These are phyloP conservation scores for Astur gentilis DNA, from an alignment of 2,113 vertebrate species.

Conservation along the genomic window DNA sequence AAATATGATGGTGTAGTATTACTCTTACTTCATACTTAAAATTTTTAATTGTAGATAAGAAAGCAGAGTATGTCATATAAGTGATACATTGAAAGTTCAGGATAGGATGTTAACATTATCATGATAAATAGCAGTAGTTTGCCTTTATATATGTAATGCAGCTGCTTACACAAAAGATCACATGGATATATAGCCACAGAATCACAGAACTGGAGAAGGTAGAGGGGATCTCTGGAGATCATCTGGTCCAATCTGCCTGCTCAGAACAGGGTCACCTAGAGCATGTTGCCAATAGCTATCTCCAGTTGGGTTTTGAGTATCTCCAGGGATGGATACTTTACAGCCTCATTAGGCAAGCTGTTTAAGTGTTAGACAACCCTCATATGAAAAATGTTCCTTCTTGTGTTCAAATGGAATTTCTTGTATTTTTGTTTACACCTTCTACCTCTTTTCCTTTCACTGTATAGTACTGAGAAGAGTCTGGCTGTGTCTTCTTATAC, in stretches of 20 bases:
- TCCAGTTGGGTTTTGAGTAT: background rate
- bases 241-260: background rate
- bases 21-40: background rate
- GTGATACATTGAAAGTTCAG: background rate
- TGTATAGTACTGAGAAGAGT: background rate
- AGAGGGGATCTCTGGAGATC: background rate
- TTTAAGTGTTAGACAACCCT: background rate
- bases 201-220: background rate
- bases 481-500: background rate
- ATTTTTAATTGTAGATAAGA: background rate
- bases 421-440: background rate
- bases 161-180: background rate
- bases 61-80: background rate
- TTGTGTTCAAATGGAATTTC: background rate
- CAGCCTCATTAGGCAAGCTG: background rate
- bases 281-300: background rate
- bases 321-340: background rate
- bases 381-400: background rate
- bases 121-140: background rate
- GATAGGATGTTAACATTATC: background rate
- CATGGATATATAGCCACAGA: background rate
- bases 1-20: background rate
- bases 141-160: background rate
- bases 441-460: background rate
- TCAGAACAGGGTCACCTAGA: background rate